Conservation (phyloP, 2,797 vertebrate species). For the Centroberyx gerrardi region DNA sequence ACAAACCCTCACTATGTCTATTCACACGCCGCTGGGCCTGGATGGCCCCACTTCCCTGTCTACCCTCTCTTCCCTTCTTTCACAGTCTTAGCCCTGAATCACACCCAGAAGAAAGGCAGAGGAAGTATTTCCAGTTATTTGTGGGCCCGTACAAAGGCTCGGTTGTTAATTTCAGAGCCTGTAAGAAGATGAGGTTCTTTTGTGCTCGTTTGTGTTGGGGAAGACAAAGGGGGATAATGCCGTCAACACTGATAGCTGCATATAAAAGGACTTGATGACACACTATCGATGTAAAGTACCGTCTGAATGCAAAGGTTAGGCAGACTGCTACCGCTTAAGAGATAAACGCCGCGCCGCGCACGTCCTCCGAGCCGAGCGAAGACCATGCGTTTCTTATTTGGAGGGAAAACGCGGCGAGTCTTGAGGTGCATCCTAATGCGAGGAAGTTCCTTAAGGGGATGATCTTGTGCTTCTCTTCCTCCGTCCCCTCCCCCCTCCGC, state of each 20-base stretch:
- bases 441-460: conserved; percentile 39
- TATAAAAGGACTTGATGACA: conserved; percentile 45
- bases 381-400: conserved; percentile 40
- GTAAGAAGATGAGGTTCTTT: conserved; percentile 75
- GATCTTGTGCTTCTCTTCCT: conserved; percentile 30
- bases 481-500: background rate
- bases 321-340: conserved; percentile 31
- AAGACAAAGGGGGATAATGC: conserved; percentile 70
- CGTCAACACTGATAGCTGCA: conserved; percentile 49
- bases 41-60: conserved; percentile 45
- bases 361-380: background rate
- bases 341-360: conserved; percentile 4
- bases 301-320: conserved; percentile 32
- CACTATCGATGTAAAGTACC: conserved; percentile 17
- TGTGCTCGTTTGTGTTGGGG: conserved; percentile 67
- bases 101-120: conserved; percentile 21
- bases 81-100: conserved; percentile 63
- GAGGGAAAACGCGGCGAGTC: background rate
- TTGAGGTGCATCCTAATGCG: conserved; percentile 30
- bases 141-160: conserved; percentile 61
- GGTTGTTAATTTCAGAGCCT: conserved; percentile 71
- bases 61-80: conserved; percentile 37
- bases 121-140: conserved; percentile 66
- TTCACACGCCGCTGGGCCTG: conserved; percentile 59
- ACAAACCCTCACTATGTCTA: conserved; percentile 45